These are phyloP conservation scores for Anthrax anthrax DNA, from an alignment of 2,888 invertebrate species.

Conservation along the genomic window DNA sequence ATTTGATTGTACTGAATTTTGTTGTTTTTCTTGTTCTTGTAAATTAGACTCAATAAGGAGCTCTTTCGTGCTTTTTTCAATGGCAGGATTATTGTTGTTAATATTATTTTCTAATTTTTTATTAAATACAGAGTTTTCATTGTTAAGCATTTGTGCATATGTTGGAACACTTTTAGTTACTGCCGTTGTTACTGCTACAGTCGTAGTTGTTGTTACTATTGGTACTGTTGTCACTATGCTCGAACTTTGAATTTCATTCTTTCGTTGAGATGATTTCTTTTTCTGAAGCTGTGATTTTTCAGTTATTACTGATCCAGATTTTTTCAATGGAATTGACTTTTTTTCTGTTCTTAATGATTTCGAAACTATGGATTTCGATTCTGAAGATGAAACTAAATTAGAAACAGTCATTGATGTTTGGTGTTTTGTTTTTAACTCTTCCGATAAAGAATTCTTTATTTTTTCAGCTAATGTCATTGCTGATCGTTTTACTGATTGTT, in stretches of 20 bases:
- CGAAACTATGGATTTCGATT: background rate
- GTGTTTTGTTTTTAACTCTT: background rate
- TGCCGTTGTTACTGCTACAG: background rate
- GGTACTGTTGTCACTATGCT: background rate
- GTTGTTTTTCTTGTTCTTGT: background rate
- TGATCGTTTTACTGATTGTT: background rate
- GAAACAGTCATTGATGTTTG: background rate
- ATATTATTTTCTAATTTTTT: background rate
- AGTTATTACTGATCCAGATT: background rate
- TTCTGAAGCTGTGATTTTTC: background rate
- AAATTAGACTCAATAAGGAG: background rate
- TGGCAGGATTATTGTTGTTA: background rate
- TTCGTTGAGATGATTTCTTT: background rate
- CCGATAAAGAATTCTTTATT: slow-evolving; percentile 6
- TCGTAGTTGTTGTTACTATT: background rate
- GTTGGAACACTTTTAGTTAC: slow-evolving; percentile 2
- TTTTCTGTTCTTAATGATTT: background rate
- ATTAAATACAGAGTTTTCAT: background rate
- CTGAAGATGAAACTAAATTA: background rate
- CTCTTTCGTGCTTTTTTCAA: background rate
- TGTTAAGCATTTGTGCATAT: slow-evolving; percentile 12
- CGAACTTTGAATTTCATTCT: background rate
- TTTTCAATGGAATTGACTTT: slow-evolving; percentile 2
- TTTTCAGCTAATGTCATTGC: slow-evolving; percentile 9
- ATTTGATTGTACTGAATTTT: background rate